Evolutionary conservation across 1,140 invertebrate genomes (phyloP), one percentile per base, ranked within the genome.

Genomic region (Cydia fagiglandana): DNA sequence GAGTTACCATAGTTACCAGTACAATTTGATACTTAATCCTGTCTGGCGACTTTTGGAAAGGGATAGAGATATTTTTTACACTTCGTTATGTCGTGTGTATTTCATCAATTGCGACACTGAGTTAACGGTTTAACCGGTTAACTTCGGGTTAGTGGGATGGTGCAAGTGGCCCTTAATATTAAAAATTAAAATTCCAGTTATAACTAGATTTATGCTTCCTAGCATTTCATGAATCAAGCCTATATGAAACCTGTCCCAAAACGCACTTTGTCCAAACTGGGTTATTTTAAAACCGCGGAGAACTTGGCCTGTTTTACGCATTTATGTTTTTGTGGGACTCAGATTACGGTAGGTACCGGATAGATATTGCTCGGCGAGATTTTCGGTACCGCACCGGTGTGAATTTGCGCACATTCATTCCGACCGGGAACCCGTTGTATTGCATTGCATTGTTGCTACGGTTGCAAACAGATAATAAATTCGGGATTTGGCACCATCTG

Each of bases 401-500:
- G 79, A 84, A 85, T 86, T 79, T 76, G 79, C 61, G 56, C 80
- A 80, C 82, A 81, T 86, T 83, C 80, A 86, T 87, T 85, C 70
- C 76, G 56, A 28, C 75, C 70, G 75, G 70, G 78, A 80, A 84
- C 82, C 77, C 80, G 76, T 78, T 77, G 82, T 78, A 87, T 88
- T 88, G 78, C 81, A 85, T 80, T 75, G 76, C 77, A 78, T 64
- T 79, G 78, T 77, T 70, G 77, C 79, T 84, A 84, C 84, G 80
- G 83, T 84, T 80, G 83, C 81, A 84, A 86, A 87, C 87, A 87
- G 83, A 88, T 87, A 89, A 87, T 87, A 89, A 86, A 88, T 89
- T 89, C 81, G 77, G 84, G 84, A 88, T 89, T 83, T 85, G 77
- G 76, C 78, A 82, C 81, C 88, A 90, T 87, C 86, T 87, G 87